Evolutionary conservation across 2,888 invertebrate genomes (phyloP).

Genomic region (Epicampocera succincta): DNA sequence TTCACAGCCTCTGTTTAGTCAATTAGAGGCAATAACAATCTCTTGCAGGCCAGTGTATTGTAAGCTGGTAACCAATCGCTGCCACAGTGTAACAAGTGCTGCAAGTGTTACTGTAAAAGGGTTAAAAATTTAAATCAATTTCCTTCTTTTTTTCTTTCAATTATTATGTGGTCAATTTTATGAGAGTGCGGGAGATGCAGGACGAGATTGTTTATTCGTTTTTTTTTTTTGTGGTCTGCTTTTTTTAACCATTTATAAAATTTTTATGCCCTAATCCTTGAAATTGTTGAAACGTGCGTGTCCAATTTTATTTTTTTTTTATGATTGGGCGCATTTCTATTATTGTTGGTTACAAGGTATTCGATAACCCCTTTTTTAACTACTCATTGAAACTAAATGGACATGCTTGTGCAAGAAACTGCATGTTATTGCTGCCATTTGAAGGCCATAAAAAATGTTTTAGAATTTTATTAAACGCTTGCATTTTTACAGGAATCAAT

Average conservation of each 20-base stretch:
- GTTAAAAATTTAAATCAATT: slow-evolving; percentile 61
- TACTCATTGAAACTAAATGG: slow-evolving; percentile 16
- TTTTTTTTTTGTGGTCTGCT: slow-evolving; percentile 43
- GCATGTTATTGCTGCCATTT: slow-evolving; percentile 48
- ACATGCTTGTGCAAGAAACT: slow-evolving; percentile 29
- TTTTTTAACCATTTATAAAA: slow-evolving; percentile 46
- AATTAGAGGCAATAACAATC: background rate
- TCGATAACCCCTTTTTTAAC: slow-evolving; percentile 53
- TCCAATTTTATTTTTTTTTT: slow-evolving; percentile 62
- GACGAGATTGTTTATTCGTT: slow-evolving; percentile 12
- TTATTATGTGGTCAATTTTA: slow-evolving; percentile 61
- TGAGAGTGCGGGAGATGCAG: background rate
- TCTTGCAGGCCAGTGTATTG: slow-evolving; percentile 34
- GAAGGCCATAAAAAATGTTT: slow-evolving; percentile 60
- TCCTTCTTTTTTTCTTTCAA: slow-evolving; percentile 45
- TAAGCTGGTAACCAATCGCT: slow-evolving; percentile 10
- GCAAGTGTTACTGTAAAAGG: slow-evolving; percentile 38
- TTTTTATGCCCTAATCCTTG: slow-evolving; percentile 58
- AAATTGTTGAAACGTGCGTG: slow-evolving; percentile 67
- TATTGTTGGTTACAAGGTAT: slow-evolving; percentile 53
- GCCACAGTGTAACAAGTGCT: slow-evolving; percentile 61
- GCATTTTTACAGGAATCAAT: slow-evolving; percentile 44
- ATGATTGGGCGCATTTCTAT: slow-evolving; percentile 5
- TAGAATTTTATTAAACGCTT: slow-evolving; percentile 51
- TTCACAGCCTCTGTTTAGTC: too few species aligned